Evolutionary conservation across 2,113 vertebrate genomes (phyloP).

Genomic region (Notarius quadriscutis): DNA sequence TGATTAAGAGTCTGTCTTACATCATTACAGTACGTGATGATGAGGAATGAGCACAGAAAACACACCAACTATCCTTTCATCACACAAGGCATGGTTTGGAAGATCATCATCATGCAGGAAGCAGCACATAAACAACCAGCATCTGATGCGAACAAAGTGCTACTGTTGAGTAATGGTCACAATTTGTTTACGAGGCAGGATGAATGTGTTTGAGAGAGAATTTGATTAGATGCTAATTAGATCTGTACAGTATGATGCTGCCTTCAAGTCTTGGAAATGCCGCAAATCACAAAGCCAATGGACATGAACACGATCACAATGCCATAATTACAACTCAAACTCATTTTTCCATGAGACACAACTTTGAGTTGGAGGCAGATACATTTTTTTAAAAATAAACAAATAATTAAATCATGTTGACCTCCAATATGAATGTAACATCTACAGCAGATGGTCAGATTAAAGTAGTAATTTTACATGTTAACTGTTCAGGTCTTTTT

Average conservation of each 20-base stretch:
- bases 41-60: neutral
- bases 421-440: neutral
- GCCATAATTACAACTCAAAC: neutral
- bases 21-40: too few species aligned
- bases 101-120: neutral
- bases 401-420: neutral
- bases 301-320: neutral
- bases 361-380: neutral
- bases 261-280: neutral
- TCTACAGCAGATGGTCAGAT: neutral
- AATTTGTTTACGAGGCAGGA: neutral
- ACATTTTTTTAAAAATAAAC: too few species aligned
- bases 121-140: neutral
- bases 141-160: neutral
- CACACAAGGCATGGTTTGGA: neutral
- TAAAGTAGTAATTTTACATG: neutral
- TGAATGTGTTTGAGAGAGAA: neutral
- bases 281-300: neutral
- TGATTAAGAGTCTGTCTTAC: too few species aligned
- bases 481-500: neutral
- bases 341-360: neutral
- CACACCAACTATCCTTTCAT: neutral
- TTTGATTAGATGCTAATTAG: neutral
- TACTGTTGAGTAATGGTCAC: neutral
- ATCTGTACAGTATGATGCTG: neutral